Base-by-base conservation (phyloP, 2,888 invertebrate species). In the Callyntrura sp. region DNA sequence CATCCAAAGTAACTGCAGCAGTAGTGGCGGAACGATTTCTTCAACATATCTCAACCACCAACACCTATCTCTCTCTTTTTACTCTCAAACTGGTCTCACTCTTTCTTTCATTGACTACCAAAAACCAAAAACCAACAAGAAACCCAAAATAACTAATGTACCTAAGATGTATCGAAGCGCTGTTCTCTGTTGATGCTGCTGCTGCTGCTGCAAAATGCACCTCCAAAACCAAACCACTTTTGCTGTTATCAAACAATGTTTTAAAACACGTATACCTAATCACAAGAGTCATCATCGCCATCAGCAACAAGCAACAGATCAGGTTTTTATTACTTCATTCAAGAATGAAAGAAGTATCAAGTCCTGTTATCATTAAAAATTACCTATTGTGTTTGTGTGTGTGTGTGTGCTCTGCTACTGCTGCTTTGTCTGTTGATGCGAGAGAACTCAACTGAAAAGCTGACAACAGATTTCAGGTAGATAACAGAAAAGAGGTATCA, bases 51-150 rank as follows among this genome's bases (percentile, higher is more conserved):
- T 1, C 28, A 28, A 65, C 11, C 65, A 65, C 6, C 23, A 28
- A 25, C 65, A 65, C 17, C n/a, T n/a, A n/a, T n/a, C n/a, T n/a
- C n/a, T n/a, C n/a, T n/a, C n/a, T n/a, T n/a, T n/a, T n/a, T n/a
- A n/a, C n/a, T n/a, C n/a, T n/a, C n/a, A n/a, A n/a, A 11, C 62
- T 8, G 4, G 12, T 28, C 65, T 28, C 28, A 65, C 65, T 65
- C 65, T 65, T 65, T 65, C 65, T 65, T 65, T 65, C 62, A 62
- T 62, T 65, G 65, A 20, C 65, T 65, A 28, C 2, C 20, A 9
- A 2, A 60, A 60, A n/a, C 12, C 11, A 11, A 11, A 51, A 60
- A 20, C 60, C 60, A 60, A 11, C 51, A 57, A 4, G 6, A 6
- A 57, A 57, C 57, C 57, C n/a, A n/a, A 57, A 14, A 14, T 57